Base-by-base conservation (phyloP, 2,113 vertebrate genomes). In the Axis porcinus region DNA sequence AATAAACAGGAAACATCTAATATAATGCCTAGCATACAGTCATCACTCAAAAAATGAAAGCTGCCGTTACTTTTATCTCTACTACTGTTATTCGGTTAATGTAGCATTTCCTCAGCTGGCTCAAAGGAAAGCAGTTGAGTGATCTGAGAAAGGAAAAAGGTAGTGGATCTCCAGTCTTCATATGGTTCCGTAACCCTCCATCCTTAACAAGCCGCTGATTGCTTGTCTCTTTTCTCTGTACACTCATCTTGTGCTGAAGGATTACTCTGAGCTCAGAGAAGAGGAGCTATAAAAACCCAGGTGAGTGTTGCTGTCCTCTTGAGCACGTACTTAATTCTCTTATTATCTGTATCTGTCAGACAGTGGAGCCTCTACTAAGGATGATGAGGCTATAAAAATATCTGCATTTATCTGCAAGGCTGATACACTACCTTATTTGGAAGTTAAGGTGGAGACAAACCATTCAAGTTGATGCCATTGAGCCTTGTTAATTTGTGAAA, bases 401-500 rank as follows among this genome's bases (percentile, higher is more conserved):
- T 45, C 58, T 60, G 55, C 30, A 27, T 86, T 93, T 85, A 25
- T 60, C 94, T 87, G 11, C 30, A 86, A 92, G 47, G 67, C n/a
- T 7, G 64, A 92, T 62, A 47, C 1, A 19, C 79, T 92, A 23
- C 81, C 92, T 30, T 27, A 9, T 95, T 93, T 91, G 67, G 95
- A 95, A 88, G 47, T 47, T 86, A 45, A 78, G 43, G 28, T 54
- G 43, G 70, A 83, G 36, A 86, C 43, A 54, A 82, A 91, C 45
- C 60, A 91, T 96, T 96, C 92, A 94, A 93, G 82, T 85, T 86
- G 92, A 95, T 95, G 74, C 91, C 93, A 57, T 36, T 93, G 94
- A 95, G 93, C 88, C 94, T 97, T 94, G 96, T 94, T 97, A 97
- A 93, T 96, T 87, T 94, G 95, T 97, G 78, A 96, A 97, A 86